A percentile compares a stretch with the other conserved stretches of the same genome.
These are phyloP conservation scores for Muscicapa striata DNA, from an alignment of 2,797 vertebrate genomes.

Conservation along the genomic window DNA sequence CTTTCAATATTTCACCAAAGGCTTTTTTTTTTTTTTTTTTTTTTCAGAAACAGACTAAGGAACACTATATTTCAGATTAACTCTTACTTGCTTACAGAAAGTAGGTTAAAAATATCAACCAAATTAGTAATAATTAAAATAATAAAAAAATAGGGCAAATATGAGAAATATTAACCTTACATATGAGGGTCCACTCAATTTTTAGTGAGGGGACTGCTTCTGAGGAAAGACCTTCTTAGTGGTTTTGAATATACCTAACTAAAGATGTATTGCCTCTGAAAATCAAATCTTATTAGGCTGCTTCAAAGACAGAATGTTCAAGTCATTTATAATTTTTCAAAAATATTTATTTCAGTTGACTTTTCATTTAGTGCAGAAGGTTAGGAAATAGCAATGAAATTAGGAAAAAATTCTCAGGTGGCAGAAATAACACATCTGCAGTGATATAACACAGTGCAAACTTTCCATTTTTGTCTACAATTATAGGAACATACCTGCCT, in stretches of 20 bases:
- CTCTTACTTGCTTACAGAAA: neutral
- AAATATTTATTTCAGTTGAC: neutral
- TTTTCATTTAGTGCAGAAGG: neutral
- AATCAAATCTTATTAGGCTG: neutral
- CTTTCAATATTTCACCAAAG: neutral
- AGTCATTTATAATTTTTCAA: neutral
- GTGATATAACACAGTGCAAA: neutral
- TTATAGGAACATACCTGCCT: neutral
- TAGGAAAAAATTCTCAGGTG: neutral
- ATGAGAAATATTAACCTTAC: neutral
- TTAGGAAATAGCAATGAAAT: neutral
- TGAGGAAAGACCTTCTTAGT: neutral
- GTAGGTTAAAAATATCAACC: neutral
- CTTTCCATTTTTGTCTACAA: neutral
- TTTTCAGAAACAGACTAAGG: neutral
- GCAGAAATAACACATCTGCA: neutral
- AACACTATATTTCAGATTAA: neutral
- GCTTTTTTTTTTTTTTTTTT: neutral
- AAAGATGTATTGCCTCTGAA: neutral
- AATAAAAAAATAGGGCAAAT: neutral
- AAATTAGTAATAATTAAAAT: neutral
- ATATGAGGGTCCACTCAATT: neutral
- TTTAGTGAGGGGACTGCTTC: neutral
- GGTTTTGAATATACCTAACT: neutral
- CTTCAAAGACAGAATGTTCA: neutral